Base-by-base conservation (phyloP, 2,113 vertebrate genomes). In the Capricornis sumatraensis region DNA sequence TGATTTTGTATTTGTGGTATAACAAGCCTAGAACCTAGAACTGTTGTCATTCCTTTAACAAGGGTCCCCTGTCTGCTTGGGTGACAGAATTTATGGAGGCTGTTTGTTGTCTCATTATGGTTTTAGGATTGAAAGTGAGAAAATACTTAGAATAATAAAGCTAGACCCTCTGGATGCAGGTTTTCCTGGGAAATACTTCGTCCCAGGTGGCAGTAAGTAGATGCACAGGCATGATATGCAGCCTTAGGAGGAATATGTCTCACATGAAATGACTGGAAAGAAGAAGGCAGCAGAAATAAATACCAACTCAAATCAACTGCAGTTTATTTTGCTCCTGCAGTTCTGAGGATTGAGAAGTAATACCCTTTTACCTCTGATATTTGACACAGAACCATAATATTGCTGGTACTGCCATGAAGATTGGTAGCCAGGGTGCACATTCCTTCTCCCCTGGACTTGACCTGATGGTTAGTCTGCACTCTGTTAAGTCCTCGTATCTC, bases 1-100 rank as follows among this genome's bases (percentile, higher is more conserved):
- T 91, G 57, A 94, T 98, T 97, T 92, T 97, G 97, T 96, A 90
- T 96, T 96, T 98, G 97, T 94, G 95, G 92, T 95, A 88, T 94
- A 84, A 92, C 23, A 97, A 90, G 89, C 67, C 89, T 98, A 96
- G 89, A 98, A 94, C 36, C 85, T 94, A 93, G 94, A 94, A 83
- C 28, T 94, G 81, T 96, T 85, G 91, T 95, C 78, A 57, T n/a
- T 92, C 81, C 40, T 81, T 36, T 97, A 67, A 60, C 92, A 86
- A n/a, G 36, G 67, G 95, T 95, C 62, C 60, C 67, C 64, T 33
- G 47, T 95, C 79, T 92, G 52, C 57, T 95, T 52, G 55, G 85
- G 76, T 91, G 96, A 50, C 53, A 87, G 64, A 58, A 23, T 88
- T 91, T 81, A 43, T 60, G 45, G 95, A 87, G 82, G 60, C 60